phyloP scores from a whole-genome alignment of 2,888 invertebrate species.

The Pollenia amentaria region DNA sequence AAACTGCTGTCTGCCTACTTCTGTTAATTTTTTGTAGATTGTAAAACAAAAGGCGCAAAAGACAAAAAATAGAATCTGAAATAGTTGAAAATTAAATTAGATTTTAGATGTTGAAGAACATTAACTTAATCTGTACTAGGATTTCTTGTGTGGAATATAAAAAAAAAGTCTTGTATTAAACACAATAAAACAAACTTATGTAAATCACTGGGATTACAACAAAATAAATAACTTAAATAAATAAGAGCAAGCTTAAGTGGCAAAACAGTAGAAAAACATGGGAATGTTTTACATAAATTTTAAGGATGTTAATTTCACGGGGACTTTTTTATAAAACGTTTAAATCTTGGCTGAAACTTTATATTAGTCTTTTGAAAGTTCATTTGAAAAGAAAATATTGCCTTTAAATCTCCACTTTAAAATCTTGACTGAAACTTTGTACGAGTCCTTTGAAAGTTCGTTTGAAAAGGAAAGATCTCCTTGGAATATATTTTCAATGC shows the following conservation, averaged over 20 bases:
- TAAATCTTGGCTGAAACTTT: no score
- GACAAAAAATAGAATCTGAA: conserved; percentile 71
- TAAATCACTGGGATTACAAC: conserved; percentile 61
- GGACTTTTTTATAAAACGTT: no score
- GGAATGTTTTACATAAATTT: neutral
- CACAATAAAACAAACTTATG: conserved; percentile 53
- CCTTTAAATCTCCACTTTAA: no score
- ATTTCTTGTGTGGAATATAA: conserved; percentile 22
- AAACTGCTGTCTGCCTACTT: neutral
- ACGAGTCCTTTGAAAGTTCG: no score
- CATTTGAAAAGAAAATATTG: no score
- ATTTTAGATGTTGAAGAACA: conserved; percentile 57
- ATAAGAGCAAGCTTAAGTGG: no score
- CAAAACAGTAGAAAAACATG: neutral
- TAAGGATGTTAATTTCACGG: no score
- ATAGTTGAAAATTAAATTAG: conserved; percentile 76
- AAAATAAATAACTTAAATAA: conserved; percentile 27
- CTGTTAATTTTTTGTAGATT: conserved; percentile 7
- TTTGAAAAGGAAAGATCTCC: no score
- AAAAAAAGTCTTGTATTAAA: neutral
- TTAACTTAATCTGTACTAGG: conserved; percentile 48
- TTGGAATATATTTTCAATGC: no score
- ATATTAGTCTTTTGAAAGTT: no score
- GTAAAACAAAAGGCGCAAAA: conserved; percentile 40
- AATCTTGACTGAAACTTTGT: no score